Evolutionary conservation across 2,797 vertebrate species (phyloP).

Genomic region (Pogonophryne albipinna): DNA sequence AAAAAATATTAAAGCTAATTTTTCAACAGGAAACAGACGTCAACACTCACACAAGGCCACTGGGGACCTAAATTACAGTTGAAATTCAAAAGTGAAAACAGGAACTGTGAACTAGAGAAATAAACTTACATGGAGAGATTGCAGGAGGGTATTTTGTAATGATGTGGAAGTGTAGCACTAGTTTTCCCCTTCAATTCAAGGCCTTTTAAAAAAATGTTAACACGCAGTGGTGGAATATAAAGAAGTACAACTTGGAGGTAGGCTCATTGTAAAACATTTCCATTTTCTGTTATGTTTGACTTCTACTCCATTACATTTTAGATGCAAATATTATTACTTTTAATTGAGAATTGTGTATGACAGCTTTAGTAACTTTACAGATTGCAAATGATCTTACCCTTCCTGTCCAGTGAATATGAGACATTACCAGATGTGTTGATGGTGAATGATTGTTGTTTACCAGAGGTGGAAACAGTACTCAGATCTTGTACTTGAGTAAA

Average conservation of each 20-base stretch:
- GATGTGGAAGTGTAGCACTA: conserved; percentile 37
- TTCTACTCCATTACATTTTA: not conserved
- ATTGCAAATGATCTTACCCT: not conserved
- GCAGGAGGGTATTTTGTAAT: conserved; percentile 1
- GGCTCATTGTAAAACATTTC: not conserved
- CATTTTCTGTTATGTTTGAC: not conserved
- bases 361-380: not conserved
- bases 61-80: conserved; percentile 13
- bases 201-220: not conserved
- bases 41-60: not conserved
- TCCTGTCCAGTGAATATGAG: not conserved
- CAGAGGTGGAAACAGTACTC: too few species aligned
- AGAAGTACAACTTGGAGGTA: not conserved
- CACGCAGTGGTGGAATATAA: not conserved
- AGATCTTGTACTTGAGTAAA: too few species aligned
- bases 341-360: not conserved
- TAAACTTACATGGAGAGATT: not conserved
- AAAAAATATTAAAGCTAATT: conserved; percentile 22
- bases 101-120: conserved; percentile 57
- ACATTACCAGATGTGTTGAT: not conserved
- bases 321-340: not conserved
- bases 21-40: conserved; percentile 56
- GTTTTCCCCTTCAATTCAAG: not conserved
- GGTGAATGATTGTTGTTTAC: not conserved
- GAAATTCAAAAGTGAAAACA: conserved; percentile 62